A percentile compares a stretch with the other conserved stretches of the same genome.
These are phyloP conservation scores for Adelphocoris suturalis DNA, from an alignment of 2,888 invertebrate genomes.

Conservation along the genomic window DNA sequence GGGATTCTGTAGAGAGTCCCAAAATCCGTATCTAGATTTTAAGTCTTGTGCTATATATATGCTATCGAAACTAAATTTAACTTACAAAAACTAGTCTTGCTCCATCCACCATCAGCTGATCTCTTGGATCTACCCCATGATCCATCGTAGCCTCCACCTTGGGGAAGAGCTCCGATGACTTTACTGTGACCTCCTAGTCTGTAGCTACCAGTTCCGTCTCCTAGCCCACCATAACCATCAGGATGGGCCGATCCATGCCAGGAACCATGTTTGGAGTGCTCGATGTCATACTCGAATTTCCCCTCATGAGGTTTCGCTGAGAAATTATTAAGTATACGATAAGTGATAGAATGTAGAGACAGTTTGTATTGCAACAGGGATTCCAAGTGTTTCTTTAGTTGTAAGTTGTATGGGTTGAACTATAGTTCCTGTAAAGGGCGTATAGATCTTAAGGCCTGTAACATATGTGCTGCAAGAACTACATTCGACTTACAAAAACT, in stretches of 20 bases:
- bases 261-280: slow-evolving; percentile 72
- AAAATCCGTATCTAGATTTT: no score
- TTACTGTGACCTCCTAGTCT: slow-evolving; percentile 64
- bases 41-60: no score
- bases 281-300: slow-evolving; percentile 70
- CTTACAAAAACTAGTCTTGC: slow-evolving; percentile 33
- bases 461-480: no score
- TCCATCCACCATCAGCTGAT: slow-evolving; percentile 42
- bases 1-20: no score
- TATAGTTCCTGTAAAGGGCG: no score
- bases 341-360: no score
- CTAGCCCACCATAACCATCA: slow-evolving; percentile 73
- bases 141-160: slow-evolving; percentile 61
- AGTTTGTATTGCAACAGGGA: no score
- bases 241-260: slow-evolving; percentile 73
- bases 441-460: no score
- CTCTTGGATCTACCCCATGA: slow-evolving; percentile 43
- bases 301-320: slow-evolving; percentile 70
- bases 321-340: background rate
- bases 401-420: no score
- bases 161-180: slow-evolving; percentile 70
- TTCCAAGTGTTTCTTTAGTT: no score
- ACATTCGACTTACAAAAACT: background rate
- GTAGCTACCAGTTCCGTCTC: slow-evolving; percentile 73
- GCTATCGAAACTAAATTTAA: no score